Conservation (phyloP, 2,113 vertebrate species). For the Dryoscopus gambensis region DNA sequence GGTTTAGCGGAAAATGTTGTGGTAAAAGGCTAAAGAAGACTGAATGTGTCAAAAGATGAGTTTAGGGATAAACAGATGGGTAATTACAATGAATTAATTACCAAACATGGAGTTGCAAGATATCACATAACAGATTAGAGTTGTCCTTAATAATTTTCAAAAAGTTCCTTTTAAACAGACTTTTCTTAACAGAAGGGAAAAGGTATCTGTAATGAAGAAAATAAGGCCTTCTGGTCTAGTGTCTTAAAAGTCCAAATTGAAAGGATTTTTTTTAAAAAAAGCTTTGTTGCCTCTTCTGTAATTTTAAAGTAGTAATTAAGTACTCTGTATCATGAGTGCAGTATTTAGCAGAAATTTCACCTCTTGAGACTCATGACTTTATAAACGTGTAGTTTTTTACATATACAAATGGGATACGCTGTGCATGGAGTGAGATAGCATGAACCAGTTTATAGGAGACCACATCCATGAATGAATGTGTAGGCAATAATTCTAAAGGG, state of each 20-base stretch:
- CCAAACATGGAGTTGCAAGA: background rate
- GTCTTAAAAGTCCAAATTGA: background rate
- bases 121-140: background rate
- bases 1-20: background rate
- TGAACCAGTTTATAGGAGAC: background rate
- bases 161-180: background rate
- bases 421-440: background rate
- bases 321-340: background rate
- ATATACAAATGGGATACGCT: background rate
- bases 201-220: background rate
- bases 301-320: background rate
- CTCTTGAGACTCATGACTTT: background rate
- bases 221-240: background rate
- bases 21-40: background rate
- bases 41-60: background rate
- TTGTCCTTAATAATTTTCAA: background rate
- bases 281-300: background rate
- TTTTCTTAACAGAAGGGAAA: background rate
- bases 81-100: background rate
- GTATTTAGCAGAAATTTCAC: background rate
- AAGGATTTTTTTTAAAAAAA: background rate
- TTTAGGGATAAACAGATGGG: background rate
- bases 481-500: background rate
- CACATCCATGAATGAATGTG: background rate
- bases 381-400: background rate